phyloP scores from a whole-genome alignment of 35 echinoderm and acorn worm genomes.

The Diadema setosum region DNA sequence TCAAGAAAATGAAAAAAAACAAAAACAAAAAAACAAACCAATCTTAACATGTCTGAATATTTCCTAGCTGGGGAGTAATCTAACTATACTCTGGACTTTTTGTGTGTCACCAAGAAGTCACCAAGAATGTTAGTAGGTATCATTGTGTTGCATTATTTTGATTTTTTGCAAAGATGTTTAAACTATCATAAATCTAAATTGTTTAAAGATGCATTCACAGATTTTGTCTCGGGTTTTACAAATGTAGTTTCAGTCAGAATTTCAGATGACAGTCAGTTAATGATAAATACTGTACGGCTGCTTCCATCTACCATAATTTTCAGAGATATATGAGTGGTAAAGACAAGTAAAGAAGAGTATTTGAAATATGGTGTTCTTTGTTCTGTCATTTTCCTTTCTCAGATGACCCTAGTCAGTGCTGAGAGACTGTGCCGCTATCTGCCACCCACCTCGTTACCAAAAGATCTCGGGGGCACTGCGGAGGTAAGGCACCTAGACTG shows the following conservation, averaged over 20 bases:
- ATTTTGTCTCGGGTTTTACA: background rate
- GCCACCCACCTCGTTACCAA: conserved; percentile 81
- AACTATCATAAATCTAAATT: background rate
- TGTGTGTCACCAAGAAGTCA: no score
- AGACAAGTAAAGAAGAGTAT: background rate
- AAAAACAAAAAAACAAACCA: background rate
- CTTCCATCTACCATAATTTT: background rate
- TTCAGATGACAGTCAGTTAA: background rate
- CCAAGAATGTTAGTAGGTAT: background rate
- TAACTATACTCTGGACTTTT: background rate
- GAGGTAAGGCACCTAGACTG: conserved; percentile 85
- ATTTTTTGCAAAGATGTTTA: background rate
- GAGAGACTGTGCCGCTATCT: conserved; percentile 82
- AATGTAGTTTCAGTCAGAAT: background rate
- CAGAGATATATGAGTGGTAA: background rate
- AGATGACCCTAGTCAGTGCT: conserved; percentile 91
- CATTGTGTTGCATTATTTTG: background rate
- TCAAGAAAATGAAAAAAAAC: background rate
- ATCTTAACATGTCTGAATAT: background rate
- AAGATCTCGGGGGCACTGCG: conserved; percentile 69
- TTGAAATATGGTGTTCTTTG: background rate
- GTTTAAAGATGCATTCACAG: background rate
- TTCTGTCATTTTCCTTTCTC: background rate
- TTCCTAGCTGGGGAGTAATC: background rate
- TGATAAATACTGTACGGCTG: background rate